A percentile compares a stretch with the other conserved stretches of the same genome.
These are phyloP conservation scores for Heterodera filipjevi DNA, from an alignment of 2,888 invertebrate species.

Conservation along the genomic window DNA sequence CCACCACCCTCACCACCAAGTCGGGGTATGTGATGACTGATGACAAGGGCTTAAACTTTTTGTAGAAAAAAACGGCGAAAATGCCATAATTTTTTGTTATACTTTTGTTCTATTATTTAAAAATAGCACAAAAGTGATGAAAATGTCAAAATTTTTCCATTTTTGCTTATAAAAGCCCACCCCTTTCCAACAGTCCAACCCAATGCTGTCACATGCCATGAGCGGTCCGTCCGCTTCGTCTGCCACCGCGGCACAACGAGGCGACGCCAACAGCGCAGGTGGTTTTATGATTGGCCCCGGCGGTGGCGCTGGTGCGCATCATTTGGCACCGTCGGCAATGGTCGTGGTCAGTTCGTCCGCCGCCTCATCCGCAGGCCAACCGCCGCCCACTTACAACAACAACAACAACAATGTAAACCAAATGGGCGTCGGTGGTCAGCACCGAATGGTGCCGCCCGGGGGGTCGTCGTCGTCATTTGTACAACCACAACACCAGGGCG, in stretches of 20 bases:
- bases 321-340: neutral
- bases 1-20: neutral
- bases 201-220: neutral
- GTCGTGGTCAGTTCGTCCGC: slow-evolving; percentile 1
- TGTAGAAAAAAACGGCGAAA: too few relatives aligned
- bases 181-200: neutral
- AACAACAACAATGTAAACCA: neutral
- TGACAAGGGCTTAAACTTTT: too few relatives aligned
- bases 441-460: neutral
- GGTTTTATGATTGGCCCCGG: neutral
- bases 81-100: too few relatives aligned
- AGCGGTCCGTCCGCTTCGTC: slow-evolving; percentile 7
- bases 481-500: neutral
- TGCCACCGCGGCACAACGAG: neutral
- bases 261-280: neutral
- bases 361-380: slow-evolving; percentile 13
- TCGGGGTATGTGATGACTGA: neutral
- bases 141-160: too few relatives aligned
- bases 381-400: neutral
- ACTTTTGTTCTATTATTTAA: too few relatives aligned
- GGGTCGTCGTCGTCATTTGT: neutral
- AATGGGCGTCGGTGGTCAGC: slow-evolving; percentile 3
- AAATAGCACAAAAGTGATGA: too few relatives aligned
- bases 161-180: too few relatives aligned
- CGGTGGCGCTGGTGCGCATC: slow-evolving; percentile 8